Evolutionary conservation across 1,140 invertebrate genomes (phyloP).

Genomic region (Riptortus pedestris): DNA sequence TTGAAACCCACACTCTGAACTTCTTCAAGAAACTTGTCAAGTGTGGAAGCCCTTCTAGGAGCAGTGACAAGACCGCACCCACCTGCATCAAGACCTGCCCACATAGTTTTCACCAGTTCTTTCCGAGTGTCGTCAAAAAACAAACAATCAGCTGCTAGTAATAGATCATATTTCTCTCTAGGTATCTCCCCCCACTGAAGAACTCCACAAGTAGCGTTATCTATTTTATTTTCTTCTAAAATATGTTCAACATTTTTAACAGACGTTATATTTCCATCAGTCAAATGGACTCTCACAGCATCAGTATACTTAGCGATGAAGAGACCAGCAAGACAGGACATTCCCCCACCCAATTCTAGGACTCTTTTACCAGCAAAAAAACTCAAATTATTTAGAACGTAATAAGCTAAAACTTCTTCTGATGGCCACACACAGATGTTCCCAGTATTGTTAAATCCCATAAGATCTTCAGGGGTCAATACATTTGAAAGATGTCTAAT

Average conservation of each 20-base stretch:
- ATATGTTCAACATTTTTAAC: slow-evolving; percentile 62
- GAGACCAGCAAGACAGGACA: slow-evolving; percentile 72
- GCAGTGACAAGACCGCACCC: slow-evolving; percentile 66
- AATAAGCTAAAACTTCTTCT: slow-evolving; percentile 70
- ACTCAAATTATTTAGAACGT: slow-evolving; percentile 53
- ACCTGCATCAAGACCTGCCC: slow-evolving; percentile 49
- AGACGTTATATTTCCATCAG: slow-evolving; percentile 67
- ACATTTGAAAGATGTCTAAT: slow-evolving; percentile 48
- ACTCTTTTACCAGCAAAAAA: slow-evolving; percentile 53
- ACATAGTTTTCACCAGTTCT: slow-evolving; percentile 59
- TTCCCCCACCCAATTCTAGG: slow-evolving; percentile 72
- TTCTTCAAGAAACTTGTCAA: slow-evolving; percentile 54
- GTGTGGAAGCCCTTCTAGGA: slow-evolving; percentile 57
- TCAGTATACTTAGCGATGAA: slow-evolving; percentile 57
- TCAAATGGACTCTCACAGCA: slow-evolving; percentile 50
- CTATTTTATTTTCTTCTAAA: slow-evolving; percentile 46
- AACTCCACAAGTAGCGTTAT: slow-evolving; percentile 37
- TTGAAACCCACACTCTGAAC: slow-evolving; percentile 47
- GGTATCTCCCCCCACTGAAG: slow-evolving; percentile 39
- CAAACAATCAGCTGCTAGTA: slow-evolving; percentile 68
- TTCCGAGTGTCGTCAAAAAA: slow-evolving; percentile 70
- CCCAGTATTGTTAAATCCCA: slow-evolving; percentile 84
- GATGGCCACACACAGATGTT: slow-evolving; percentile 85
- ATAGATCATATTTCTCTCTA: slow-evolving; percentile 49
- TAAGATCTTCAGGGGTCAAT: slow-evolving; percentile 57